These are phyloP conservation scores for Pseudomyrmex cubaensis DNA, from an alignment of 1,140 invertebrate genomes.

Conservation along the genomic window DNA sequence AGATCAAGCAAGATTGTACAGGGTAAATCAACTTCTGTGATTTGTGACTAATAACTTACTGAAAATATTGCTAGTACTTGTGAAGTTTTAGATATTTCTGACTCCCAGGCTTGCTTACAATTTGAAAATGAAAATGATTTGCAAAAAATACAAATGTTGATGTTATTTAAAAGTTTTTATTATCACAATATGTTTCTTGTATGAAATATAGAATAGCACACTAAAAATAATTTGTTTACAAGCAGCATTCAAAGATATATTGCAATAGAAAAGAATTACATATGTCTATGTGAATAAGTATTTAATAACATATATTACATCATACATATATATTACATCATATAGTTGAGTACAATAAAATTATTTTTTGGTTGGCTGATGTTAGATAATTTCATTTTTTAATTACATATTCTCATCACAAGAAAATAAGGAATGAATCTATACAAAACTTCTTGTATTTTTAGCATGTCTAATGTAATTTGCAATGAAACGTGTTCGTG, in stretches of 20 bases:
- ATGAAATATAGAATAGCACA: not conserved
- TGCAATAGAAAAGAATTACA: too few relatives aligned
- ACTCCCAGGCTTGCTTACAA: not conserved
- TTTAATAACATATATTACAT: too few relatives aligned
- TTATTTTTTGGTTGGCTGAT: too few relatives aligned
- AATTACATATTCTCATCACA: too few relatives aligned
- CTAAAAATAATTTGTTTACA: too few relatives aligned
- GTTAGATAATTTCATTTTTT: too few relatives aligned
- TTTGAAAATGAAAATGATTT: not conserved
- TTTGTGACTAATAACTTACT: not conserved
- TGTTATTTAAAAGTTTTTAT: not conserved
- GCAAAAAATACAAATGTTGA: not conserved
- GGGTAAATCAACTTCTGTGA: not conserved
- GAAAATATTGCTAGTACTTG: not conserved
- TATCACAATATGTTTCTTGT: not conserved
- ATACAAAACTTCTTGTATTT: constrained; percentile 35
- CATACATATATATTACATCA: too few relatives aligned
- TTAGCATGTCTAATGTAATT: constrained; percentile 87
- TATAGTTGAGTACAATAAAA: too few relatives aligned
- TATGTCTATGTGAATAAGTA: too few relatives aligned
- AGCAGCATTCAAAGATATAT: too few relatives aligned
- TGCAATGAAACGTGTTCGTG: constrained; percentile 88
- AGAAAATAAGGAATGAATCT: not conserved
- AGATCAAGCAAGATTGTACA: not conserved
- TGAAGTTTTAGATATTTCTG: not conserved